Conservation (phyloP, 2,113 vertebrate genomes). For the Mola mola region DNA sequence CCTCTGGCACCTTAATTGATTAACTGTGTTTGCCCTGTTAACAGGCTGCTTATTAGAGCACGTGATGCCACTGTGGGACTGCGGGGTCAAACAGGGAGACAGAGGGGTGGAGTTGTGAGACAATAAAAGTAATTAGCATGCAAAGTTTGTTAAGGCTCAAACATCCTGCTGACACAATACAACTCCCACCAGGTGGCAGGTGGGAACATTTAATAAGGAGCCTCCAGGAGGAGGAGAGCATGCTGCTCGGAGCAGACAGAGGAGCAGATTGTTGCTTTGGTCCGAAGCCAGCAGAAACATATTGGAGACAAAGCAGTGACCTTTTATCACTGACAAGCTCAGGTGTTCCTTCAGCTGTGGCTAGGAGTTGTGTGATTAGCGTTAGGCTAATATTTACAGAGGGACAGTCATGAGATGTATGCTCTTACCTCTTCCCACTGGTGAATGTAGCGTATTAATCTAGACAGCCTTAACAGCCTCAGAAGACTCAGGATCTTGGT, state of each 20-base stretch:
- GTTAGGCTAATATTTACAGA: constrained; percentile 19
- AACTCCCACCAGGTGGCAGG: constrained; percentile 61
- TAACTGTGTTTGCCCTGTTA: constrained; percentile 65
- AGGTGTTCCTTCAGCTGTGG: constrained; percentile 26
- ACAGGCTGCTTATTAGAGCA: constrained; percentile 67
- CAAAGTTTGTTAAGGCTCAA: constrained; percentile 54
- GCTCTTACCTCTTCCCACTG: constrained; percentile 95
- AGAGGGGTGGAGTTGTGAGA: constrained; percentile 18
- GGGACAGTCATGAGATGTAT: constrained; percentile 7
- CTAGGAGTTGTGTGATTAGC: constrained; percentile 12
- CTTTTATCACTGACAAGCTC: constrained; percentile 42
- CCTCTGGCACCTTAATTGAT: constrained; percentile 71
- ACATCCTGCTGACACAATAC: constrained; percentile 57
- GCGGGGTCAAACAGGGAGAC: constrained; percentile 47
- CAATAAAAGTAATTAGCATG: constrained; percentile 67
- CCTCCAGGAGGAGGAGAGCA: constrained; percentile 41
- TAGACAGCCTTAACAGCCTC: constrained; percentile 89
- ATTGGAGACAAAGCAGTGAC: constrained; percentile 54
- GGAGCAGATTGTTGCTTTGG: constrained; percentile 51
- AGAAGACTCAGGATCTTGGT: constrained; percentile 96
- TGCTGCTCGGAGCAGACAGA: constrained; percentile 33
- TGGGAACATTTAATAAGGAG: constrained; percentile 47
- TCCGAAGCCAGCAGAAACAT: constrained; percentile 52
- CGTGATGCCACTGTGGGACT: constrained; percentile 57
- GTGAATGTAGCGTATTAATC: constrained; percentile 96